Evolutionary conservation across 2,113 vertebrate genomes (phyloP).

Genomic region (Aspidoscelis tigris): DNA sequence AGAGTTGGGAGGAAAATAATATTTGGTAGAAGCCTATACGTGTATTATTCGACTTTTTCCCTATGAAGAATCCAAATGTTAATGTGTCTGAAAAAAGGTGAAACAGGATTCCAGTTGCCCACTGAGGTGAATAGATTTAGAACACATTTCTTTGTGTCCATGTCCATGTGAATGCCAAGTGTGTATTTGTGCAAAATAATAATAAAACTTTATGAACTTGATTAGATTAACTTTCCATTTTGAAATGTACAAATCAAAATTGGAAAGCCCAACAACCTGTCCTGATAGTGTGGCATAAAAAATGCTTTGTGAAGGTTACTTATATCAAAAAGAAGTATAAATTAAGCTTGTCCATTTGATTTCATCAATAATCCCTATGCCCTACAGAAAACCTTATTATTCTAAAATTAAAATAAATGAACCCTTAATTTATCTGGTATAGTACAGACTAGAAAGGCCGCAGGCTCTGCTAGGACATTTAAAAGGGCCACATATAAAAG

Average conservation of each 20-base stretch:
- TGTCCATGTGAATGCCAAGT: too few relatives aligned
- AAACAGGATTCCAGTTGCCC: background rate
- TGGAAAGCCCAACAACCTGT: background rate
- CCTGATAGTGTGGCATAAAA: background rate
- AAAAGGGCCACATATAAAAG: too few relatives aligned
- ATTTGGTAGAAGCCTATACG: background rate
- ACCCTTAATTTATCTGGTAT: background rate
- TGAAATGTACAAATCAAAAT: background rate
- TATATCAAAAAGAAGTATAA: background rate
- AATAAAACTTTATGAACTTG: background rate
- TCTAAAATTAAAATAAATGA: too few relatives aligned
- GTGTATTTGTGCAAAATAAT: background rate
- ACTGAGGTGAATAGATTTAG: background rate
- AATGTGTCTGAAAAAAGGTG: background rate
- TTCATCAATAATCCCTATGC: background rate
- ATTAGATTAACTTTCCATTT: background rate
- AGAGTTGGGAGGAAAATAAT: background rate
- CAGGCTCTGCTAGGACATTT: too few relatives aligned
- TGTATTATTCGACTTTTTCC: background rate
- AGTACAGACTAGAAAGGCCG: too few relatives aligned
- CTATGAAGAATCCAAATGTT: background rate
- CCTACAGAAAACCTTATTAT: background rate
- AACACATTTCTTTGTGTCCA: background rate
- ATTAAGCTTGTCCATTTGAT: background rate
- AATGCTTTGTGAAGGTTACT: background rate